A percentile compares a stretch with the other conserved stretches of the same genome.
phyloP scores from a whole-genome alignment of 2,888 invertebrate species.

The Smittia sp. region DNA sequence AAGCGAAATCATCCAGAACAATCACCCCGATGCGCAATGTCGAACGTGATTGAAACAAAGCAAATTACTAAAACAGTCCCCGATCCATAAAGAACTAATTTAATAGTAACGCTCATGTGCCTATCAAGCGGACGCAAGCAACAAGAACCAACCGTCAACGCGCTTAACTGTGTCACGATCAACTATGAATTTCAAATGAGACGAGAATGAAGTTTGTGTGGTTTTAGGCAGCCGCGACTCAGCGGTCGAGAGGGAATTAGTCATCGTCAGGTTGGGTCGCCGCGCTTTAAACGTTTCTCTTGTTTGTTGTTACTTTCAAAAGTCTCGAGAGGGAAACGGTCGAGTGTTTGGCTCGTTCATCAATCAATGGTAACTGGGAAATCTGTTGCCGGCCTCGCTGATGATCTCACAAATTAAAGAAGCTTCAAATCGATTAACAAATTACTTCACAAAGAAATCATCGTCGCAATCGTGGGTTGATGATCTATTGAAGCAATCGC shows the following conservation, averaged over 20 bases:
- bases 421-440: constrained; percentile 20
- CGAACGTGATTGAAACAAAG: background rate
- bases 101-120: background rate
- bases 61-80: background rate
- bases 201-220: background rate
- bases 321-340: background rate
- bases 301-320: background rate
- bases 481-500: background rate
- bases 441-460: background rate
- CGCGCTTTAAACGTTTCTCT: background rate
- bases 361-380: background rate
- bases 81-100: constrained; percentile 23
- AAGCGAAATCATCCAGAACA: background rate
- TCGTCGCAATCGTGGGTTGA: background rate
- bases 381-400: background rate
- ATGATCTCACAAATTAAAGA: constrained; percentile 13
- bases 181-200: constrained; percentile 40
- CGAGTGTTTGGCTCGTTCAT: background rate
- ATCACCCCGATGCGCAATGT: background rate
- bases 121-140: constrained; percentile 22
- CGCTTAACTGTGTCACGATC: constrained; percentile 39
- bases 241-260: background rate
- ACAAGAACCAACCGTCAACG: constrained; percentile 10
- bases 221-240: background rate
- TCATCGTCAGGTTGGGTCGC: constrained; percentile 23